Evolutionary conservation across 2,113 vertebrate genomes (phyloP), one percentile per base, ranked within the genome.

Genomic region (Cyprinus carpio): DNA sequence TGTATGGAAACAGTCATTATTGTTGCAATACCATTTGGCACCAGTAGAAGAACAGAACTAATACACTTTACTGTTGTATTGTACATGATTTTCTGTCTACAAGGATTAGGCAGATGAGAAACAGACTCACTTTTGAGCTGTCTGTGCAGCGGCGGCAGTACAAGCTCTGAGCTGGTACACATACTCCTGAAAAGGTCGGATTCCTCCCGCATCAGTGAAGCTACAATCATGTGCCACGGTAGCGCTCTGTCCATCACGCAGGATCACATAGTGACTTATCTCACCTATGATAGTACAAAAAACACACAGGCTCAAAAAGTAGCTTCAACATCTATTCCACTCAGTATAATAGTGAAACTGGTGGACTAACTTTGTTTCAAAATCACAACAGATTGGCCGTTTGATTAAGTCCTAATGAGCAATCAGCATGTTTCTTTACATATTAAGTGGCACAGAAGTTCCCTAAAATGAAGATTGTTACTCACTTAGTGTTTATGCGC

Each of bases 101-200:
- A 56, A 54, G 6, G 12, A 51, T 34, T 60, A 60, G 29, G 23
- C 37, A 74, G 16, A 86, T 6, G 43, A 71, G 10, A 83, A 20
- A 60, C 25, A 83, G 6, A 78, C 90, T 91, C 90, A 98, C 97
- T 96, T 96, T 90, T 81, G 87, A 81, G 87, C 96, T 99, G 87
- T 94, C 87, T 0, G 94, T 25, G 84, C 96, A 98, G 46, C 96
- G 37, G 92, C 95, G 12, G 90, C 81, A 5, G 96, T 97, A 90
- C 97, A 98, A 10, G 93, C 96, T 87, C 93, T 92, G 71, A 98
- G 92, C 88, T 96, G 95, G 88, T 98, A 98, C 0, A 88, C 92
- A 76, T 96, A 98, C 87, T 97, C 96, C 31, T 94, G 94, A 83
- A 95, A 97, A 11, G 96, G 95, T 13, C 92, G 92, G 87, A 98